Evolutionary conservation across 2,888 invertebrate genomes (phyloP), one percentile per base, ranked within the genome.

Genomic region (Drepanosiphum platanoidis): DNA sequence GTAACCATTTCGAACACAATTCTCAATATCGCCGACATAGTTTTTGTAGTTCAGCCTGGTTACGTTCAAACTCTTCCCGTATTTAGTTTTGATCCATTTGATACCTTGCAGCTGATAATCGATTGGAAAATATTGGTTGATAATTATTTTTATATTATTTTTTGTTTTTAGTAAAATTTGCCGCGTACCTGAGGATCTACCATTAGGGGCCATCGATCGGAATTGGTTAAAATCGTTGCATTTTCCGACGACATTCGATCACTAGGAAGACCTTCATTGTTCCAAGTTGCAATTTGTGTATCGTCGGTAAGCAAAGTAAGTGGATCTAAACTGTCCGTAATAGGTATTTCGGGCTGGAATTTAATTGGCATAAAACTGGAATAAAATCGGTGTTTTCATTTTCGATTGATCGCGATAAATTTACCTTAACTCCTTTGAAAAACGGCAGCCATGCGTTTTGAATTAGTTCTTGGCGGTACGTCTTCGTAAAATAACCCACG

Each of bases 171-270:
- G 34, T n/a, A n/a, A 46, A 79, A n/a, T n/a, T n/a, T n/a, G n/a
- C n/a, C n/a, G n/a, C 27, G 30, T 89, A 93, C 91, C 90, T 97
- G 97, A 0, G 97, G 97, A 91, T 98, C 98, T 88, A 98, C 97
- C 93, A 98, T 96, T 30, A 98, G 91, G 0, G 98, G 97, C 96
- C 97, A 98, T 39, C 97, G 92, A 66, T 96, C 94, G 0, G 97
- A 97, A 90, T 95, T 95, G 30, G 94, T 94, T 81, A 98, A 92
- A 88, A 98, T 97, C 30, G 96, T 95, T 8, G 97, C 98, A 90
- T 98, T 98, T 90, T 98, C 97, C 0, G 96, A 92, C 11, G 97
- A 97, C 97, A 97, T 97, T 78, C 95, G 92, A 90, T 98, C 98
- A 79, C 94, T 94, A 7, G 98, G 98, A 75, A 98, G 90, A 86